Base-by-base conservation (phyloP, 2,113 vertebrate species). In the Aegotheles bennettii region DNA sequence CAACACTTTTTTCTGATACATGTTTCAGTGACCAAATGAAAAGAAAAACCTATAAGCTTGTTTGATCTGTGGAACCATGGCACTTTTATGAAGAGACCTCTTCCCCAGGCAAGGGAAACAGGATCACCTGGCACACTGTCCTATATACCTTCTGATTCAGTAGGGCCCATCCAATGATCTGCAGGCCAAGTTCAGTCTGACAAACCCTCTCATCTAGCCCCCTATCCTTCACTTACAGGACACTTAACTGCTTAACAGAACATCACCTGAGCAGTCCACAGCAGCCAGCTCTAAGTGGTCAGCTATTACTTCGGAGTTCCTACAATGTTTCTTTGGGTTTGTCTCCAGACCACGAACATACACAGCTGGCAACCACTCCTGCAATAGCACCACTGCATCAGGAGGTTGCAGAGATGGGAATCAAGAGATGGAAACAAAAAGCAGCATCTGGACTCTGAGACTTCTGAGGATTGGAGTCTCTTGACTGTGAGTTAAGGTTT, bases 81-180 rank as follows among this genome's bases (percentile, higher is more conserved):
- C 13, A 47, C n/a, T 43, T 75, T 83, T 23, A 61, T 10, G 16
- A 33, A 24, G 14, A 54, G 19, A 42, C 7, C 10, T 29, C 21
- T 47, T 57, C 16, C 15, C 6, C 36, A 69, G 29, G 12, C 56
- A 78, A n/a, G 19, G 6, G 13, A 20, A 84, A 45, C 6, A 36
- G 13, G 25, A 93, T 26, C 25, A 68, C 35, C 2, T 10, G 13
- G 36, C 59, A 79, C 11, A 43, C 1, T 48, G 42, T 47, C 35
- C 17, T 63, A 29, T 0, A 5, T 60, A 51, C 40, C 6, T 65
- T 17, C 59, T 4, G 3, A 11, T 7, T 13, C 50, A 70, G 36
- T 0, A 78, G 15, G 7, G 42, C 18, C 7, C 18, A 64, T 8
- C 9, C 2, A 1, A 87, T 2, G 31, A 81, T 10, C 29, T 15